Percentiles rank a stretch among this genome's conserved stretches.
Evolutionary conservation across 2,888 invertebrate species (phyloP).

Genomic region (Globia sparganii): DNA sequence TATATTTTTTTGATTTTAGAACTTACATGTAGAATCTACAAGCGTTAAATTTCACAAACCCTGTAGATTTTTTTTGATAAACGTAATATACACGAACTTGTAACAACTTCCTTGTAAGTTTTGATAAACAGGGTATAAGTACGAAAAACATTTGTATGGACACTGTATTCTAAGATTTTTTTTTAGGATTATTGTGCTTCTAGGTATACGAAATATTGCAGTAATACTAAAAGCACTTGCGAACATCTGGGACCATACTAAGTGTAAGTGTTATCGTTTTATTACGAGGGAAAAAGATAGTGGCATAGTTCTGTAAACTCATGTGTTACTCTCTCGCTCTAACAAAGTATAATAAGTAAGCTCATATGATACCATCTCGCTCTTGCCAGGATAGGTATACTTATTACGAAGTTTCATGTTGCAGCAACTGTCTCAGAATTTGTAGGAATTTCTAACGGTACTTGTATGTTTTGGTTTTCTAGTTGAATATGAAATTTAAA

Average conservation of each 20-base stretch:
- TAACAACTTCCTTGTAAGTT: no score
- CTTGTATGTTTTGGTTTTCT: constrained; percentile 7
- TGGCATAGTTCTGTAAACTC: constrained; percentile 35
- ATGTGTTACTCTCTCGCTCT: constrained; percentile 24
- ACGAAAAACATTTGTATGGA: neutral
- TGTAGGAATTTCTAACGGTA: constrained; percentile 3
- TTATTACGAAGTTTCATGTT: constrained; percentile 9
- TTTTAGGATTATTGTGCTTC: constrained; percentile 2
- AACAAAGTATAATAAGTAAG: neutral
- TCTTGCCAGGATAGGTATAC: constrained; percentile 8
- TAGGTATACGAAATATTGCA: constrained; percentile 29
- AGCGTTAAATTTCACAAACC: no score
- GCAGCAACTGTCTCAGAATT: constrained; percentile 31
- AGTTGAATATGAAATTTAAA: neutral
- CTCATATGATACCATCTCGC: neutral
- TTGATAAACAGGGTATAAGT: no score
- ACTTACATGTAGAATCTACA: no score
- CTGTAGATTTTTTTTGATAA: no score
- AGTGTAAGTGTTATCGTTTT: constrained; percentile 45
- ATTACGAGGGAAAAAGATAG: constrained; percentile 31
- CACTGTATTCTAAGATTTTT: neutral
- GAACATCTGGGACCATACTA: constrained; percentile 50
- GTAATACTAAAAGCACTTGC: constrained; percentile 39
- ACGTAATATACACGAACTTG: no score
- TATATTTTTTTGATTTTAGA: no score